These are phyloP conservation scores for Triplophysa tibetana DNA, from an alignment of 2,113 vertebrate genomes.

Conservation along the genomic window DNA sequence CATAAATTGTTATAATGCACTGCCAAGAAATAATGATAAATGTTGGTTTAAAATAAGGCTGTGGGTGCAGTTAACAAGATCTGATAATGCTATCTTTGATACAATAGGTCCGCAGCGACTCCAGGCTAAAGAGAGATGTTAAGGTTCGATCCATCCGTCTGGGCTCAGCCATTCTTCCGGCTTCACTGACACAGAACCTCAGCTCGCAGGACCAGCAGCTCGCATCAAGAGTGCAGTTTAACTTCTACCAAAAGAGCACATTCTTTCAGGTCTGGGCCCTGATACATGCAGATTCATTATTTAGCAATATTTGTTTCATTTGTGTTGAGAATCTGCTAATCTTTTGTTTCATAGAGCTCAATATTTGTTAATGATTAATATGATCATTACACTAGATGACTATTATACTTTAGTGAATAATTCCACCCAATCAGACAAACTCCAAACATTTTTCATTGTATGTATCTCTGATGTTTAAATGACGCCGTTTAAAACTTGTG, in stretches of 20 bases:
- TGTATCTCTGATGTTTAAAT: too few species aligned
- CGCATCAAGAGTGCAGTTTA: conserved; percentile 89
- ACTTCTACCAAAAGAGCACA: conserved; percentile 87
- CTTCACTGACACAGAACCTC: conserved; percentile 75
- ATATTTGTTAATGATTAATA: not conserved
- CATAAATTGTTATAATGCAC: too few species aligned
- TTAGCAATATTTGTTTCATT: not conserved
- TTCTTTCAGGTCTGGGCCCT: conserved; percentile 83
- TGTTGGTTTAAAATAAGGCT: not conserved
- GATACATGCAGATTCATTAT: not conserved
- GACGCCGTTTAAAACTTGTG: too few species aligned
- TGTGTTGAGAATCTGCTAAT: not conserved
- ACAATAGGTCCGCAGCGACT: conserved; percentile 55
- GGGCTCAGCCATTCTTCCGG: conserved; percentile 82
- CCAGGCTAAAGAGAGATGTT: conserved; percentile 32
- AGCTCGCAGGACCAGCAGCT: conserved; percentile 66
- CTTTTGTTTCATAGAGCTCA: not conserved
- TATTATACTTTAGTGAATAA: too few species aligned
- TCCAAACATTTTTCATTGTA: too few species aligned
- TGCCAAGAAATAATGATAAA: not conserved
- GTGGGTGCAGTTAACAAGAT: not conserved
- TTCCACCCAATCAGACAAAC: too few species aligned
- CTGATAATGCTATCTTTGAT: not conserved
- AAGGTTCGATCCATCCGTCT: conserved; percentile 65
- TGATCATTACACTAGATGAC: not conserved